A percentile compares a stretch with the other conserved stretches of the same genome.
Evolutionary conservation across 2,797 vertebrate genomes (phyloP).

Genomic region (Acanthurus leucopareius): DNA sequence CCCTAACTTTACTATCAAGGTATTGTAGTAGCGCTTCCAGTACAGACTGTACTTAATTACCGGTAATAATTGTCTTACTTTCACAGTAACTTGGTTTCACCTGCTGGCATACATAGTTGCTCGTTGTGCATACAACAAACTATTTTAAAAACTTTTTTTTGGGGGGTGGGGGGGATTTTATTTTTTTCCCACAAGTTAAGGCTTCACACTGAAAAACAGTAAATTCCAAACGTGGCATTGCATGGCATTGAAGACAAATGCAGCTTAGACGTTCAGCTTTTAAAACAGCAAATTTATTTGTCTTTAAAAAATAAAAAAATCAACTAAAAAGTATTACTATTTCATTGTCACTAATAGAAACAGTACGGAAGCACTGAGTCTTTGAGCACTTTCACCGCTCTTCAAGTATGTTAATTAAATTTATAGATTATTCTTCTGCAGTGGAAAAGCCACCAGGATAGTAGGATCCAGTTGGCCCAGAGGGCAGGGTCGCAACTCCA

Average conservation of each 20-base stretch:
- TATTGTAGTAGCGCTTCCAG: too few relatives aligned
- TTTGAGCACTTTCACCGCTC: constrained; percentile 93
- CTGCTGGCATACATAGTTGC: too few relatives aligned
- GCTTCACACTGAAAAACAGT: too few relatives aligned
- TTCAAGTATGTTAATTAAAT: constrained; percentile 96
- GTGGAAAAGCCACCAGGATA: constrained; percentile 65
- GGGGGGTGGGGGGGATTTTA: too few relatives aligned
- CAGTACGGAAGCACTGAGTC: constrained; percentile 98
- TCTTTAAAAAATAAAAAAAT: constrained; percentile 85
- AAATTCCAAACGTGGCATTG: too few relatives aligned
- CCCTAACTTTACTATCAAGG: too few relatives aligned
- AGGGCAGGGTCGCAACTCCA: constrained; percentile 51
- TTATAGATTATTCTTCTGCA: constrained; percentile 78
- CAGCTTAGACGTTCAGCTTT: constrained; percentile 76
- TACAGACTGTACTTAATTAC: too few relatives aligned
- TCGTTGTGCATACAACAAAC: too few relatives aligned
- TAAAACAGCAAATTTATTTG: constrained; percentile 91
- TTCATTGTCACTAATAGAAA: constrained; percentile 92
- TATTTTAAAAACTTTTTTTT: too few relatives aligned
- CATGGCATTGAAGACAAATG: not conserved
- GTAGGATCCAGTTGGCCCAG: constrained; percentile 48
- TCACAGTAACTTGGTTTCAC: too few relatives aligned
- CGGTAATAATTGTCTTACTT: too few relatives aligned
- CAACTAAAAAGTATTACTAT: constrained; percentile 91
- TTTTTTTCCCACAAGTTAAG: too few relatives aligned